phyloP scores from a whole-genome alignment of 2,888 invertebrate species.

The Acrocyrtus sp. region DNA sequence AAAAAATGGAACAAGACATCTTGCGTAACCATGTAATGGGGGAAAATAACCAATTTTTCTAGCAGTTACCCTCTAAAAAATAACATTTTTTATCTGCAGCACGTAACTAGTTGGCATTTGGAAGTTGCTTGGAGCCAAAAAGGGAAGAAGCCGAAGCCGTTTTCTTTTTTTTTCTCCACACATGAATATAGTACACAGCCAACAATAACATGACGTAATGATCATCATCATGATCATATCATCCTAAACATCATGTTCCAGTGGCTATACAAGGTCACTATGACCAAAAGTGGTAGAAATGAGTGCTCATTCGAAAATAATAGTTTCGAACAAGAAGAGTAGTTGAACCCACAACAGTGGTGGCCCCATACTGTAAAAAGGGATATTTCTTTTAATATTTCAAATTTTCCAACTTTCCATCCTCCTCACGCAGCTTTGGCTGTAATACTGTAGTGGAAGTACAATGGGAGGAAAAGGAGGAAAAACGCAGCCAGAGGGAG shows the following conservation, averaged over 20 bases:
- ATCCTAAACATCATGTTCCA: slow-evolving; percentile 2
- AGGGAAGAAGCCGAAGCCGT: not conserved
- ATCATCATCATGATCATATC: not conserved
- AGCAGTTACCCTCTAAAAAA: not conserved
- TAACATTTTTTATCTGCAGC: too few species aligned
- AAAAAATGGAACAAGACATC: not conserved
- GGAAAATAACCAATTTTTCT: slow-evolving; percentile 3
- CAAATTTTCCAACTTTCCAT: too few species aligned
- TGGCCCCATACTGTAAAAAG: too few species aligned
- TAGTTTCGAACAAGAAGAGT: too few species aligned
- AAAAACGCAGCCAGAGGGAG: too few species aligned
- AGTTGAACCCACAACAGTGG: too few species aligned
- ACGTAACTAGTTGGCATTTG: not conserved
- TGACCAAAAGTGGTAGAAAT: slow-evolving; percentile 15
- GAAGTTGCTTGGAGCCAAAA: not conserved
- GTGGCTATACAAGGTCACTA: slow-evolving; percentile 14
- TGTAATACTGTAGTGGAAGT: not conserved
- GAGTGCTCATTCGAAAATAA: slow-evolving; percentile 16
- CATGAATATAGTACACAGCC: not conserved
- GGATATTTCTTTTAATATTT: too few species aligned
- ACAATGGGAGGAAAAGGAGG: too few species aligned
- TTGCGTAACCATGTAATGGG: not conserved
- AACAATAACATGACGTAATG: slow-evolving; percentile 17
- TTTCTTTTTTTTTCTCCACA: not conserved
- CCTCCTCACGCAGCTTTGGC: not conserved